Conservation (phyloP, 2,888 invertebrate species). For the Heliconius erato region DNA sequence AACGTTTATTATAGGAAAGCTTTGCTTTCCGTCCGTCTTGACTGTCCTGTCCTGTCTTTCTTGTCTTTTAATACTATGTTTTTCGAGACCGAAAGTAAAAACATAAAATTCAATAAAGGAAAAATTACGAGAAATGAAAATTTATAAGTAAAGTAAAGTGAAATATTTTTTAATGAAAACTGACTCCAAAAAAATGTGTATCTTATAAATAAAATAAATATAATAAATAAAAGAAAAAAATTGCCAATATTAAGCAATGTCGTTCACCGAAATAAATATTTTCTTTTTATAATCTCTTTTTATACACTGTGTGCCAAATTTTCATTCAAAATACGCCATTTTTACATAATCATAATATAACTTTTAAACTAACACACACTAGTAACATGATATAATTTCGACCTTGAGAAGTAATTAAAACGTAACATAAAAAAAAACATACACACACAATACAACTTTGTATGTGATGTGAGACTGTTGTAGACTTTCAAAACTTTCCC, state of each 20-base stretch:
- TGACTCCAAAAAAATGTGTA: neutral
- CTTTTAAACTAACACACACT: neutral
- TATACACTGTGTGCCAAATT: neutral
- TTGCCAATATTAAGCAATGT: neutral
- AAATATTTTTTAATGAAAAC: too few species aligned
- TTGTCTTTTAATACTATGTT: too few species aligned
- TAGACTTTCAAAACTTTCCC: constrained; percentile 81
- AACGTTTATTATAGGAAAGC: too few species aligned
- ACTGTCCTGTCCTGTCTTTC: too few species aligned
- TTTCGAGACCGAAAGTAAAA: too few species aligned
- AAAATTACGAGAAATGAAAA: too few species aligned
- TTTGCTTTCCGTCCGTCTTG: too few species aligned
- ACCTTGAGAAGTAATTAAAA: constrained; percentile 51
- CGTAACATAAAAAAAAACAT: constrained; percentile 47
- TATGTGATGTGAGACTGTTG: constrained; percentile 38
- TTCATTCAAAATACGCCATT: neutral
- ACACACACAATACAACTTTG: constrained; percentile 45
- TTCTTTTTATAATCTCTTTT: neutral
- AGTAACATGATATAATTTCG: constrained; percentile 42
- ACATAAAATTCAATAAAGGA: too few species aligned
- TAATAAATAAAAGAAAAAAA: neutral
- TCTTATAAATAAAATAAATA: neutral
- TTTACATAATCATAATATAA: neutral
- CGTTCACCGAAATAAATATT: constrained; percentile 1
- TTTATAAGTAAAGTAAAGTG: too few species aligned